These are phyloP conservation scores for Cheilosia impressa DNA, from an alignment of 2,888 invertebrate genomes.

Conservation along the genomic window DNA sequence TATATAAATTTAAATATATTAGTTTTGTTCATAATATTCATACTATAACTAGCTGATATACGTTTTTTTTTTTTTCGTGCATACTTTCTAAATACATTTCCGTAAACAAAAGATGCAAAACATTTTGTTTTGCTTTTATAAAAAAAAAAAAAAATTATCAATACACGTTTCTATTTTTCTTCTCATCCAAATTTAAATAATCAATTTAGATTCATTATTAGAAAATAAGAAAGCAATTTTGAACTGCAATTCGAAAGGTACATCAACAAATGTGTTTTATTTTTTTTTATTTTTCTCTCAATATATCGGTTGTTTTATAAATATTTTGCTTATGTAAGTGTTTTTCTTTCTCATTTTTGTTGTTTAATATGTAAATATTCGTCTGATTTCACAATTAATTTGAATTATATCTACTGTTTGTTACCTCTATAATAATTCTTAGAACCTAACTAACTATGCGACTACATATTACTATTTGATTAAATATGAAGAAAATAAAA, in stretches of 20 bases:
- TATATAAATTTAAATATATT: conserved; percentile 70
- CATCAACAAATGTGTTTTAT: conserved; percentile 77
- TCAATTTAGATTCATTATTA: conserved; percentile 60
- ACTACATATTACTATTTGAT: conserved; percentile 53
- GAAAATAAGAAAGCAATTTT: conserved; percentile 80
- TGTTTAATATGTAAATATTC: conserved; percentile 73
- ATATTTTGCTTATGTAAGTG: conserved; percentile 70
- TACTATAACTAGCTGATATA: conserved; percentile 64
- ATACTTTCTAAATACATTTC: conserved; percentile 55
- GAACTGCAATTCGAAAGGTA: conserved; percentile 83
- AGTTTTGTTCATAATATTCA: conserved; percentile 57
- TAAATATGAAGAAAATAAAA: conserved; percentile 30
- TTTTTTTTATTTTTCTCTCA: conserved; percentile 34
- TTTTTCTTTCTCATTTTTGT: conserved; percentile 61
- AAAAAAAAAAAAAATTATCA: conserved; percentile 55
- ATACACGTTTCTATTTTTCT: conserved; percentile 54
- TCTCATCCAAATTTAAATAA: conserved; percentile 63
- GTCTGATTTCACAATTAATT: conserved; percentile 63
- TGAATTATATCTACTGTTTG: conserved; percentile 52
- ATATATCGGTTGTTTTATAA: conserved; percentile 59
- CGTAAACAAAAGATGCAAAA: conserved; percentile 41
- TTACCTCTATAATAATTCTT: conserved; percentile 66
- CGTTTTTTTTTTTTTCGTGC: conserved; percentile 33
- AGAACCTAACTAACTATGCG: conserved; percentile 64
- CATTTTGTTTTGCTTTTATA: conserved; percentile 47